Base-by-base conservation (phyloP, 2,888 invertebrate genomes). In the Magallana nippona region DNA sequence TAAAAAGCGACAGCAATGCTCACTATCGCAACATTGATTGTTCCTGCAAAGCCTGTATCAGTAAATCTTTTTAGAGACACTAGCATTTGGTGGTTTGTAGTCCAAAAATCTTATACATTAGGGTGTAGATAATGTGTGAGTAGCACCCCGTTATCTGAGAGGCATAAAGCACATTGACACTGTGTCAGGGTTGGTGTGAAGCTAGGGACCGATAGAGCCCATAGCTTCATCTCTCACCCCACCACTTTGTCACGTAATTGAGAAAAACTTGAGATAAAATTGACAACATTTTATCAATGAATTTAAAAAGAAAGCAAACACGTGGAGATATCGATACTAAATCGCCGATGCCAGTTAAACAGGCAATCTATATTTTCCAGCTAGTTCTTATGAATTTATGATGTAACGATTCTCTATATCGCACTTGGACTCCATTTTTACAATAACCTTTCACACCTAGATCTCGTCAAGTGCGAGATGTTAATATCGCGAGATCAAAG, bases 181-280 rank as follows among this genome's bases (percentile, higher is more conserved):
- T 19, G 22, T 79, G 79, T n/a, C 79, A 79, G 56, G 79, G 55
- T 56, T 55, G 79, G 82, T 82, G 82, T 82, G 82, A 82, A 82
- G 58, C 71, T 19, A 63, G 60, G 58, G 13, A 55, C 62, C 55
- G 63, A 44, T 63, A 63, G 32, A n/a, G 55, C 27, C 27, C 55
- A 44, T 60, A 22, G 63, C 82, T 83, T 79, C 87, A 87, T 85
- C 86, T 84, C 86, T 86, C 84, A 84, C 85, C 84, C 87, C 82
- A 71, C 85, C 84, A 87, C 84, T 90, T 90, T 89, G 89, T 87
- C 91, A 91, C 91, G 91, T 89, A 90, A 86, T 91, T 89, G 90
- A 87, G 89, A 91, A 89, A 87, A 88, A 86, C 82, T 84, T 44
- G 82, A 55, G 90, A 90, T 90, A 90, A 89, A 63, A 63, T 63